Percentiles rank a stretch among this genome's conserved stretches.
phyloP scores from a whole-genome alignment of 1,140 invertebrate species.

The Heliothis virescens region DNA sequence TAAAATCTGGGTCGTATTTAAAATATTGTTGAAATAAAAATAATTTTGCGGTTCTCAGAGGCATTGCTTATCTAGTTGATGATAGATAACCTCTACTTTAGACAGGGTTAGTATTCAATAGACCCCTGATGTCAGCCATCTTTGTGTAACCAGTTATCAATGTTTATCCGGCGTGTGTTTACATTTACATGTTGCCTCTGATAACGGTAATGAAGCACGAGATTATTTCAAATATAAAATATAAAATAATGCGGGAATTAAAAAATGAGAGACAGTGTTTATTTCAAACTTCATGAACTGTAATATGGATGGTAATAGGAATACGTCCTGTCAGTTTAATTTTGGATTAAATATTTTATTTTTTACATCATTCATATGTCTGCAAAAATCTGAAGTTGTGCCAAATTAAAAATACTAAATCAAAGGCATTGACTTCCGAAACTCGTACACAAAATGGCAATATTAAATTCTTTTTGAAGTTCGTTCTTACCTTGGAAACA shows the following conservation, averaged over 20 bases:
- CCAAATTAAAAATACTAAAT: too few species aligned
- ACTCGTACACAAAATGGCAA: too few species aligned
- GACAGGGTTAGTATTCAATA: constrained; percentile 36
- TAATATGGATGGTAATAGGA: too few species aligned
- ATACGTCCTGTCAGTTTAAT: too few species aligned
- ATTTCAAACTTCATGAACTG: not conserved
- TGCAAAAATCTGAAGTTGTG: not conserved
- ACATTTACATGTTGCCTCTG: constrained; percentile 46
- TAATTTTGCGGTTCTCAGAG: constrained; percentile 9
- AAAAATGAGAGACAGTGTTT: not conserved
- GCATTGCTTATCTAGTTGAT: constrained; percentile 37
- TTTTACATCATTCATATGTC: not conserved
- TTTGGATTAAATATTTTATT: not conserved
- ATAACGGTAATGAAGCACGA: constrained; percentile 48
- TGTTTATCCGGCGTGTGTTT: constrained; percentile 50
- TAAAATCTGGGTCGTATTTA: not conserved
- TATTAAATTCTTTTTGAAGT: too few species aligned
- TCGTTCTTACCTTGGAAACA: too few species aligned
- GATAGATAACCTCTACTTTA: constrained; percentile 41
- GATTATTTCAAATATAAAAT: constrained; percentile 41
- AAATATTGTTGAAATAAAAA: constrained; percentile 32
- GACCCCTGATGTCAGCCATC: constrained; percentile 29
- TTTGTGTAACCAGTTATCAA: constrained; percentile 49
- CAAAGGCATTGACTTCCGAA: too few species aligned
- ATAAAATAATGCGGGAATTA: constrained; percentile 22